phyloP scores from a whole-genome alignment of 1,140 invertebrate species.

The Anastrepha ludens region DNA sequence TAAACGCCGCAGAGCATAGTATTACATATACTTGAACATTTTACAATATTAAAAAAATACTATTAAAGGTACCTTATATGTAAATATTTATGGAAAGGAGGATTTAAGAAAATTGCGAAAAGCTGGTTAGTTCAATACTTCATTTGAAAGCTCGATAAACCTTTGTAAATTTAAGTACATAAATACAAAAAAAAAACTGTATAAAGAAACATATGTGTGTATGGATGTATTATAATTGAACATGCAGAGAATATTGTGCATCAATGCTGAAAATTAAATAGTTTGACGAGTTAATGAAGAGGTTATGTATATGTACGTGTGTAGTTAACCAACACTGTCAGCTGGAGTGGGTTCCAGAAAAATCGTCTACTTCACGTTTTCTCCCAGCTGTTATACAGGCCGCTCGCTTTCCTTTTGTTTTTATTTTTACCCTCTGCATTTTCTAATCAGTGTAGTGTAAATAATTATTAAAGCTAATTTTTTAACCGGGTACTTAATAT shows the following conservation, averaged over 20 bases:
- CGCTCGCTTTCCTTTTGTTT: neutral
- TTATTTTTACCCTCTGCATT: neutral
- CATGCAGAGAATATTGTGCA: neutral
- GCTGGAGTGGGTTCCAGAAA: conserved; percentile 31
- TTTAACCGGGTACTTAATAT: neutral
- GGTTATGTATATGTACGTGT: neutral
- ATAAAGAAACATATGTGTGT: neutral
- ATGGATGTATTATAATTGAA: neutral
- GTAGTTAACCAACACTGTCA: conserved; percentile 13
- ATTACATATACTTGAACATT: neutral
- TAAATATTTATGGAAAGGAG: neutral
- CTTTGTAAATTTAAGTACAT: neutral
- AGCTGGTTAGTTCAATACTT: neutral
- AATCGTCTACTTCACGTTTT: neutral
- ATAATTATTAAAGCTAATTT: neutral
- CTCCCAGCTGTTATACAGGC: neutral
- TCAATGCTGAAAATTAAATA: neutral
- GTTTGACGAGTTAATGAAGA: neutral
- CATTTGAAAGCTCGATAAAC: neutral
- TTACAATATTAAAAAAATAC: neutral
- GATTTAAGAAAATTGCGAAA: neutral
- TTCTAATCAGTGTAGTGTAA: neutral
- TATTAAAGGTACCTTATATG: too few relatives aligned
- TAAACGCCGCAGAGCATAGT: neutral
- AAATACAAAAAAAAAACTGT: neutral